Evolutionary conservation across 1,140 invertebrate species (phyloP).

Genomic region (Agrilus planipennis): DNA sequence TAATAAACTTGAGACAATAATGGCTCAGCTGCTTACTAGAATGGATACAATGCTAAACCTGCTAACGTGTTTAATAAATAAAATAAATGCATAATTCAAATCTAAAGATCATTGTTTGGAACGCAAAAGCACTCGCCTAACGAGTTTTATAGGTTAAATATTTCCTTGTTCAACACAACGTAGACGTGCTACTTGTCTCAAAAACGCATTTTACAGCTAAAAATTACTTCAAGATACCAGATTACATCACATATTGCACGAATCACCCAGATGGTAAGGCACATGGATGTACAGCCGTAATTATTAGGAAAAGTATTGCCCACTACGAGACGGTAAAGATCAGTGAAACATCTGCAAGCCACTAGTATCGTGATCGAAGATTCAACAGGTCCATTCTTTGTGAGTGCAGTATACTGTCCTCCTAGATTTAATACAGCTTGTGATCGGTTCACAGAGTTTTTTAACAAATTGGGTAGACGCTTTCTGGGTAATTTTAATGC

Average conservation of each 20-base stretch:
- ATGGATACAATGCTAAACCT: constrained; percentile 12
- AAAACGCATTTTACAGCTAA: constrained; percentile 13
- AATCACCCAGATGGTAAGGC: constrained; percentile 15
- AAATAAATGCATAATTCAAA: constrained; percentile 8
- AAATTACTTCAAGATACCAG: constrained; percentile 11
- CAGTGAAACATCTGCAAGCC: constrained; percentile 1
- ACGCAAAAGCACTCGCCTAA: constrained; percentile 16
- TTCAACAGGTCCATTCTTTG: constrained; percentile 8
- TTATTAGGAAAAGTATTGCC: constrained; percentile 7
- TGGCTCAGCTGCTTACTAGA: constrained; percentile 1
- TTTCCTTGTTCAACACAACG: constrained; percentile 14
- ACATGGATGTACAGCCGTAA: constrained; percentile 16
- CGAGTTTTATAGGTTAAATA: constrained; percentile 12
- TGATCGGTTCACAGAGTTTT: constrained; percentile 22
- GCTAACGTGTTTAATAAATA: constrained; percentile 8
- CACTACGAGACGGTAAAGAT: constrained; percentile 5
- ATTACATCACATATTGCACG: constrained; percentile 13
- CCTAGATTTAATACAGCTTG: constrained; percentile 22
- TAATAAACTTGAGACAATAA: constrained; percentile 6
- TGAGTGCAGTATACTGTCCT: constrained; percentile 29
- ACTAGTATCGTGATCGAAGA: constrained; percentile 4
- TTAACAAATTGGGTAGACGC: constrained; percentile 24
- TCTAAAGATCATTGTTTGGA: constrained; percentile 15
- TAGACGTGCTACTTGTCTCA: constrained; percentile 12
- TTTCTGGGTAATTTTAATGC: constrained; percentile 36